Base-by-base conservation (phyloP, 2,888 invertebrate species). In the Chaetoderma sp. region DNA sequence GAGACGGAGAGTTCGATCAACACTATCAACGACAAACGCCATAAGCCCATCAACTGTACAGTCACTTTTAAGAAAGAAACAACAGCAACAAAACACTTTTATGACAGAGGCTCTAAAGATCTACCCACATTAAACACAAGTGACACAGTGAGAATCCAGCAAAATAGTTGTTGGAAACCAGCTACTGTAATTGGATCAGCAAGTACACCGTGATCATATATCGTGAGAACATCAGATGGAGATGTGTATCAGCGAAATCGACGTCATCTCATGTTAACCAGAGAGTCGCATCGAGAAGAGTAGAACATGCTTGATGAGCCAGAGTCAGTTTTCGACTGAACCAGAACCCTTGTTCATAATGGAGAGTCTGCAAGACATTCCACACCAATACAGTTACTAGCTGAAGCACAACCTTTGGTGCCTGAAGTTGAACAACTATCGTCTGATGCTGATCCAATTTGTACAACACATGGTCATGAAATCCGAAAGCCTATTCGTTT, bases 1-100 rank as follows among this genome's bases (percentile, higher is more conserved):
- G 61, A 47, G 62, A 5, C n/a, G 62, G 13, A 23, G 56, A 42
- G 21, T 56, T n/a, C 21, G 60, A 16, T 18, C 60, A 4, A 32
- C 6, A 10, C 45, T 62, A 33, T 47, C 62, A n/a, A 33, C 28
- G 16, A 47, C 32, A 5, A 23, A 8, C 18, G 16, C 58, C 18
- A 45, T 58, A 16, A 27, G 39, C 16, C 44, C 44, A 27, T 5
- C 21, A 27, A 28, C 16, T 8, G 58, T 42, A 6, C 21, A 25
- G 16, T 27, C 21, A n/a, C 42, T n/a, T 5, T 45, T 42, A 8
- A 16, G 28, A n/a, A 13, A 44, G 28, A 25, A 3, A 25, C 58
- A 58, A 28, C 21, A 42, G n/a, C 21, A 4, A 27, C 58, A 58
- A 44, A 58, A 42, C 42, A 32, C 13, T 49, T 25, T 25, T 60